Base-by-base conservation (phyloP, 2,888 invertebrate genomes). In the Heliconius erato region DNA sequence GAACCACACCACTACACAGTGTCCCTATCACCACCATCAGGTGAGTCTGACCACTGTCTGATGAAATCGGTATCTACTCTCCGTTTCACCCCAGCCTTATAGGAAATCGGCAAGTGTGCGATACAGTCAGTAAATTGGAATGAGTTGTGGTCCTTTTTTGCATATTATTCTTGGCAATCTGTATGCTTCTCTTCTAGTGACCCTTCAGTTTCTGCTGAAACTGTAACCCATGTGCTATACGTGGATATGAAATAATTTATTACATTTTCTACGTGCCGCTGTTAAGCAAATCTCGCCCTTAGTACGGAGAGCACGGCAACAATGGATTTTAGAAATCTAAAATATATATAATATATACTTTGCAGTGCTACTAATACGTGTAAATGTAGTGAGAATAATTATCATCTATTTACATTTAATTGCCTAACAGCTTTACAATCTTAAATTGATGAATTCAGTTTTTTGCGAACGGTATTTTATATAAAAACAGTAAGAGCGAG, bases 1-100 rank as follows among this genome's bases (percentile, higher is more conserved):
- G 86, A 85, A 54, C 84, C 85, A 72, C 85, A 85, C 80, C 69
- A 82, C 49, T 84, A 82, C 59, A 71, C 72, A 9, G 83, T 85
- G 2, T 74, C 83, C 19, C 84, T 86, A 2, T 72, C 78, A 11
- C 28, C 84, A 44, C 86, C 84, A 0, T 67, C 84, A 14, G 84
- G 82, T 6, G 81, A 82, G 16, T 85, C 85, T 78, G 83, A 85
- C 32, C 84, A 86, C 54, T 84, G 82, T 84, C 77, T 79, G 81
- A 77, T 82, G 71, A 83, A 85, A 69, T 69, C 82, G 79, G 82
- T 83, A 81, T 12, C 54, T 59, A 19, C 69, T 71, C 78, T 76
- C 35, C 63, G 76, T 49, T 54, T 19, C 14, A 19, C 19, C 54
- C 6, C 54, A 19, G 54, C 6, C 16, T 1, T 19, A 54, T 54